Conservation (phyloP, 2,888 invertebrate species). For the Lasioglossum pauxillum region DNA sequence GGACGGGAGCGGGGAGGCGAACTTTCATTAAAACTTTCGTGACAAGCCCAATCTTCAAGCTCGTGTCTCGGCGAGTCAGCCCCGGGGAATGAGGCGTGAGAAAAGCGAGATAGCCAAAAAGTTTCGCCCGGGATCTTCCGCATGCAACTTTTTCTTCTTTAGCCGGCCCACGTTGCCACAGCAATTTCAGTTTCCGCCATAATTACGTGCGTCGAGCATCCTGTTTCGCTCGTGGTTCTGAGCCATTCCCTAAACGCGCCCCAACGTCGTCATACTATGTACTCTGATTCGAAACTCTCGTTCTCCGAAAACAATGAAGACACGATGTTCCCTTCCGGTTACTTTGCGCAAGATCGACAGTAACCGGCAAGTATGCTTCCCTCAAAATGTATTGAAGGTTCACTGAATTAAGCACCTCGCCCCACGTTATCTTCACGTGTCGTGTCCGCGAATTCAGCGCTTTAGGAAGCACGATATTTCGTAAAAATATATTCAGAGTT, state of each 20-base stretch:
- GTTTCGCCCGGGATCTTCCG: slow-evolving; percentile 55
- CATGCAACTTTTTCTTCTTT: slow-evolving; percentile 43
- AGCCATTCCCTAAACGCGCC: neutral
- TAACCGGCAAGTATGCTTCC: neutral
- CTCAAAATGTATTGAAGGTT: neutral
- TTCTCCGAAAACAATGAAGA: neutral
- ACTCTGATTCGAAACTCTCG: neutral
- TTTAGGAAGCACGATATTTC: too few relatives aligned
- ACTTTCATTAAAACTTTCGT: slow-evolving; percentile 71
- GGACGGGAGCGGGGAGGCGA: slow-evolving; percentile 1
- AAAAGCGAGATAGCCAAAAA: slow-evolving; percentile 62
- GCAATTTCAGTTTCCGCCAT: slow-evolving; percentile 45
- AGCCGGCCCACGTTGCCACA: neutral
- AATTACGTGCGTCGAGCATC: slow-evolving; percentile 32
- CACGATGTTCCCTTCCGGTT: neutral
- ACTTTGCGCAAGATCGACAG: neutral
- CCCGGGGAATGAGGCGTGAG: slow-evolving; percentile 50
- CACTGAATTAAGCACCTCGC: too few relatives aligned
- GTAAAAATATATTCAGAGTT: too few relatives aligned
- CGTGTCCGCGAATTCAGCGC: too few relatives aligned
- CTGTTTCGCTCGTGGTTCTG: neutral
- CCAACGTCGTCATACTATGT: neutral
- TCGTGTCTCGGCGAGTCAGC: slow-evolving; percentile 46
- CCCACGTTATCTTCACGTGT: too few relatives aligned
- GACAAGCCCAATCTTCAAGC: slow-evolving; percentile 64